Evolutionary conservation across 2,113 vertebrate genomes (phyloP), one percentile per base, ranked within the genome.

Genomic region (Toxotes jaculatrix): DNA sequence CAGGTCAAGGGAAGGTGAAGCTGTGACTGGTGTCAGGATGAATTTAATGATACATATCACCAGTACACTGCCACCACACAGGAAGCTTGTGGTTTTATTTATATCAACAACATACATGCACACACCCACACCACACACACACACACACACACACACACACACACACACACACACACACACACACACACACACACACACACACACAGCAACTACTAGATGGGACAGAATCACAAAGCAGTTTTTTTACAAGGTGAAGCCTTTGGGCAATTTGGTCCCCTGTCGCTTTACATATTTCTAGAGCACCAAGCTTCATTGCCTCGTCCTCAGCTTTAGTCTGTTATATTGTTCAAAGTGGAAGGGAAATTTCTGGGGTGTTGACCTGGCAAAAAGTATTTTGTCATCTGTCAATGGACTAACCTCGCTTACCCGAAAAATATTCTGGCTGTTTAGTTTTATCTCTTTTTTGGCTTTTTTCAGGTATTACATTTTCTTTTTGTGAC

Each of bases 201-300:
- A 43, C 66, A 61, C 62, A 63, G 49, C 16, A 61, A 31, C 38
- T 45, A 56, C 38, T n/a, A 40, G 56, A 80, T 36, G 42, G 47
- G 53, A 74, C 47, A 40, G 23, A 75, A 64, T 79, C 61, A 78
- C 16, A 65, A 68, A 64, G 59, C 31, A 36, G 56, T 64, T 77
- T 56, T 51, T 79, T 67, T 43, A 65, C 74, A 85, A 80, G 79
- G 88, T 82, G 69, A 83, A 62, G 61, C 77, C 77, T 84, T 81
- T 73, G 56, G 84, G 82, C 82, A 47, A 45, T 79, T 92, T 87
- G 78, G 79, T 77, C 67, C 68, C 59, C 59, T 86, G 82, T 89
- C 82, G 23, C 71, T 83, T 88, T 85, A 31, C 19, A 86, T 92
- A 82, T 88, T 89, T 88, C 74, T 45, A 12, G 45, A 79, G 1